Percentiles rank a stretch among this genome's conserved stretches.
Conservation (phyloP, 1,140 invertebrate species). For the Adoxophyes honmai region DNA sequence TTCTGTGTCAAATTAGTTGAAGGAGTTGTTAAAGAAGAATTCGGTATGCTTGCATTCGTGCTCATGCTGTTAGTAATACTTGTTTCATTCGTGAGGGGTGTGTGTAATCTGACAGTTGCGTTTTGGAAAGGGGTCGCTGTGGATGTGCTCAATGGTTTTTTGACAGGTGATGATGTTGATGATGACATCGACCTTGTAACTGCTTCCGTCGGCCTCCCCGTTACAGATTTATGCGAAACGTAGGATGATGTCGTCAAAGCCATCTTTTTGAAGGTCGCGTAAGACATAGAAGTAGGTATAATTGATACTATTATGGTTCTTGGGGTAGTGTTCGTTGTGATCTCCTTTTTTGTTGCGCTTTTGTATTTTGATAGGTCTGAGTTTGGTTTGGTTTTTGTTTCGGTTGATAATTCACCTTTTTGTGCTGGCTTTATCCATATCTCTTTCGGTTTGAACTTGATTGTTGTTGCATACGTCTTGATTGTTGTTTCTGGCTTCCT, state of each 20-base stretch:
- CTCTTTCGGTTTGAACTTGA: constrained; percentile 64
- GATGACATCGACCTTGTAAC: constrained; percentile 48
- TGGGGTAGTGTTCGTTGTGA: constrained; percentile 52
- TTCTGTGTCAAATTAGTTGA: constrained; percentile 37
- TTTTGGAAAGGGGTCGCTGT: constrained; percentile 18
- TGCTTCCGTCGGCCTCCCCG: constrained; percentile 32
- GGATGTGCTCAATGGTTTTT: constrained; percentile 9
- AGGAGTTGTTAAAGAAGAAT: constrained; percentile 47
- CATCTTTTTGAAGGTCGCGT: constrained; percentile 65
- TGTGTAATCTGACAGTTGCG: constrained; percentile 25
- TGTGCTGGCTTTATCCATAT: constrained; percentile 70
- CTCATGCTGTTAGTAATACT: constrained; percentile 66
- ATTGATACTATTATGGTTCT: constrained; percentile 71
- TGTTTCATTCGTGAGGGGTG: constrained; percentile 19
- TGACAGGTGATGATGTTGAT: constrained; percentile 39
- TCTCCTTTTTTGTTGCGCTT: constrained; percentile 48
- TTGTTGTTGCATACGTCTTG: constrained; percentile 32
- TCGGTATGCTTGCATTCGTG: constrained; percentile 32
- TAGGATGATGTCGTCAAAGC: constrained; percentile 55
- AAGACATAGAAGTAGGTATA: constrained; percentile 67
- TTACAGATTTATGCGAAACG: constrained; percentile 37
- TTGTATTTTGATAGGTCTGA: constrained; percentile 41
- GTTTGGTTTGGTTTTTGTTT: constrained; percentile 48
- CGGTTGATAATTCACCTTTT: constrained; percentile 60
- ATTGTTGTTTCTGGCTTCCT: constrained; percentile 27